Evolutionary conservation across 2,113 vertebrate genomes (phyloP).

Genomic region (Pseudorhombus dupliciocellatus): DNA sequence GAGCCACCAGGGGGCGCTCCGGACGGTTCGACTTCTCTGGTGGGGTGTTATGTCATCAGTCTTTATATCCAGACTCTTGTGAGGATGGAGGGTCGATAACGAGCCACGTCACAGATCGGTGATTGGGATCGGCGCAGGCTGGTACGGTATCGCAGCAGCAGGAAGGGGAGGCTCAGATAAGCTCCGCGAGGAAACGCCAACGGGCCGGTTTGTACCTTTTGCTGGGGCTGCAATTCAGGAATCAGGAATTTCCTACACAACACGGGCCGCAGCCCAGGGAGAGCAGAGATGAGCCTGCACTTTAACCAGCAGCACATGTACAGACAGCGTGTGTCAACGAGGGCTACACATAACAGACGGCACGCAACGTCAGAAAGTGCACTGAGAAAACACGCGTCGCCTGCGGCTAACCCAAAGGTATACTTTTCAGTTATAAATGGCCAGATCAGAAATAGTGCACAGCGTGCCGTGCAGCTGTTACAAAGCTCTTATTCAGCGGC

Average conservation of each 20-base stretch:
- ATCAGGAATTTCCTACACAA: constrained; percentile 37
- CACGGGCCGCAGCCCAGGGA: constrained; percentile 19
- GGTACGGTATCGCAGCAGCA: constrained; percentile 33
- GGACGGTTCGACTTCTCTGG: too few species aligned
- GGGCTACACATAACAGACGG: constrained; percentile 37
- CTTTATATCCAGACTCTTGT: not conserved
- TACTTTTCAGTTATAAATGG: constrained; percentile 71
- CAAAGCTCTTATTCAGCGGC: constrained; percentile 65
- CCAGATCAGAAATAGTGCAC: constrained; percentile 58
- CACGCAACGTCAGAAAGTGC: constrained; percentile 23
- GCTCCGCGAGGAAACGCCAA: constrained; percentile 9
- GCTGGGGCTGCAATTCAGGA: constrained; percentile 8
- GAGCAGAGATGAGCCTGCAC: constrained; percentile 22
- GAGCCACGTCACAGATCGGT: not conserved
- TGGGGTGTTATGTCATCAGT: too few species aligned
- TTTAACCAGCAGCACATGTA: constrained; percentile 27
- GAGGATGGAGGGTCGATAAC: not conserved
- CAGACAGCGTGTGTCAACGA: constrained; percentile 25
- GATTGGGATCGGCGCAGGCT: not conserved
- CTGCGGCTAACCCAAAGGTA: constrained; percentile 67
- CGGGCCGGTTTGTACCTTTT: constrained; percentile 33
- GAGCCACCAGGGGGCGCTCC: too few species aligned
- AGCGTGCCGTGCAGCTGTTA: constrained; percentile 50
- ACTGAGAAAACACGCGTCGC: constrained; percentile 58
- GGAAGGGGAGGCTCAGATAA: constrained; percentile 49